Conservation (phyloP, 37 sponge, comb jelly and placozoan genomes). For the Chondrosia reniformis region DNA sequence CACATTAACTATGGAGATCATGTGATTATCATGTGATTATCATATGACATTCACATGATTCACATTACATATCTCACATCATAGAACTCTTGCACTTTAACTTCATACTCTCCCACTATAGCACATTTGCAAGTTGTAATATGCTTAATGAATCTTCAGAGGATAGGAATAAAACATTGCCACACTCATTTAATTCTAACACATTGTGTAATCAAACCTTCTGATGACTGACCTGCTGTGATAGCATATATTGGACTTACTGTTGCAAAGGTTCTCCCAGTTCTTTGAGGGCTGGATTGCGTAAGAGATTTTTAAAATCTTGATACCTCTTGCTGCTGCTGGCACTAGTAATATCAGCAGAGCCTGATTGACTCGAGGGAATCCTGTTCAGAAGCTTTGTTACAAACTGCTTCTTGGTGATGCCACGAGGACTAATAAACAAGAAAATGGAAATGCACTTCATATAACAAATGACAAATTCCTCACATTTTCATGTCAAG, state of each 20-base stretch:
- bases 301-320: neutral
- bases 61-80: constrained; percentile 14
- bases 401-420: too few relatives aligned
- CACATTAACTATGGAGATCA: constrained; percentile 20
- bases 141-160: neutral
- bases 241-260: too few relatives aligned
- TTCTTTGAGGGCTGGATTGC: neutral
- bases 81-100: constrained; percentile 61
- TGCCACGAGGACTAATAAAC: too few relatives aligned
- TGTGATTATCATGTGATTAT: neutral
- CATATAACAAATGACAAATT: too few relatives aligned
- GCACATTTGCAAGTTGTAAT: neutral
- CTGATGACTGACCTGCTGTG: neutral
- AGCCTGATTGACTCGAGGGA: too few relatives aligned
- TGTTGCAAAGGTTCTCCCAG: too few relatives aligned
- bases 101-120: constrained; percentile 50
- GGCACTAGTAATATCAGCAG: too few relatives aligned
- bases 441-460: too few relatives aligned
- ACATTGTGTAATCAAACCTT: neutral
- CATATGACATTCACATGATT: too few relatives aligned
- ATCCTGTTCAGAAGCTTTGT: too few relatives aligned
- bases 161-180: too few relatives aligned
- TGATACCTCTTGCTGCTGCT: neutral
- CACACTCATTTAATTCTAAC: neutral
- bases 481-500: too few relatives aligned